A percentile compares a stretch with the other conserved stretches of the same genome.
Evolutionary conservation across 2,888 invertebrate genomes (phyloP).

Genomic region (Lymantria monacha): DNA sequence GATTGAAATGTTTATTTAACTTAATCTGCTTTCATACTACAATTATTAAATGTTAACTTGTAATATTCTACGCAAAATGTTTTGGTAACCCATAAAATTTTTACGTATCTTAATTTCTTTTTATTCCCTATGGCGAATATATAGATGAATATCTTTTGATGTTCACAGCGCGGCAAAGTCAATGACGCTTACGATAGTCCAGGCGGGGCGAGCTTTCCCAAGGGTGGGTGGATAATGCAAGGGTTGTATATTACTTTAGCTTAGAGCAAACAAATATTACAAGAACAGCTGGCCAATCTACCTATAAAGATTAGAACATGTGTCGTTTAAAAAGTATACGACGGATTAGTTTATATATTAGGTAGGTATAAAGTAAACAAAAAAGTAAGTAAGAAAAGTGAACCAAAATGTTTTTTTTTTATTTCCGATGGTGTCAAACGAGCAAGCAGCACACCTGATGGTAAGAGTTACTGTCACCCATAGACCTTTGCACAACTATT

Average conservation of each 20-base stretch:
- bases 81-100: no score
- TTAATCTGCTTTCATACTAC: no score
- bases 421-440: no score
- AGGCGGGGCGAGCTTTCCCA: conserved; percentile 51
- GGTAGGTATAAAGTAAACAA: no score
- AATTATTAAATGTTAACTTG: no score
- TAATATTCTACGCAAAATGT: no score
- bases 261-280: conserved; percentile 21
- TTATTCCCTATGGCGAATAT: background rate
- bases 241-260: conserved; percentile 41
- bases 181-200: conserved; percentile 57
- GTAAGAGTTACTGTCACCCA: no score
- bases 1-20: no score
- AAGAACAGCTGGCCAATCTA: conserved; percentile 15
- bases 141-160: conserved; percentile 10
- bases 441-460: no score
- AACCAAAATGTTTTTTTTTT: no score
- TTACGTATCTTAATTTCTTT: background rate
- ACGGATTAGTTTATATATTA: background rate
- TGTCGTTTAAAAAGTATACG: conserved; percentile 2
- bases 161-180: conserved; percentile 31
- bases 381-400: no score
- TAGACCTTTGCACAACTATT: no score
- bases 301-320: conserved; percentile 14
- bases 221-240: conserved; percentile 35